Evolutionary conservation across 1,140 invertebrate species (phyloP), one percentile per base, ranked within the genome.

Genomic region (Bombus affinis): DNA sequence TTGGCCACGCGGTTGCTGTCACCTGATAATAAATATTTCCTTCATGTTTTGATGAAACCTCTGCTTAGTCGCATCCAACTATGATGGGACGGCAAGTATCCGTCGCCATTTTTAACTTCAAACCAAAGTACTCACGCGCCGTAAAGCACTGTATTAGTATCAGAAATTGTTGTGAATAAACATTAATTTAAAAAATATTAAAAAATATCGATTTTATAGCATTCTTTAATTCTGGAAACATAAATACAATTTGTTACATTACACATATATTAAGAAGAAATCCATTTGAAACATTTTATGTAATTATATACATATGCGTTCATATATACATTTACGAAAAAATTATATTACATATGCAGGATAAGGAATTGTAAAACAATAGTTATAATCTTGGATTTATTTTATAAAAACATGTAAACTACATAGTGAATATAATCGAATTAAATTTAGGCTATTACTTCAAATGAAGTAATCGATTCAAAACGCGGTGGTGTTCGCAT

Each of bases 341-440:
- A 68, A 59, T 25, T 59, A 8, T 39, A n/a, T 35, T 35, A 37
- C 70, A 65, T 15, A 42, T 44, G 66, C 6, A 79, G 37, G 70
- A 62, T 76, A 81, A 42, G 18, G 4, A 77, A 28, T 47, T 28
- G 13, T 28, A 72, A 65, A 73, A 72, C n/a, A 72, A 32, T 65
- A 75, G 59, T 62, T 86, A 82, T 68, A 83, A 86, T 87, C 73
- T 88, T 59, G 85, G 81, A 72, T 93, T 93, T 93, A 92, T 93
- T 93, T 93, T 93, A 93, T 93, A 93, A 92, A 93, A 92, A 93
- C 91, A 92, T 92, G 91, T 93, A 92, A 93, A 93, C 93, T 93
- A 93, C 92, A 93, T 85, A 62, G 76, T 91, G 89, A 83, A 90
- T 90, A 89, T 88, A 90, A 75, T 90, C 62, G 71, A 92, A 85